Evolutionary conservation across 2,888 invertebrate genomes (phyloP), one percentile per base, ranked within the genome.

Genomic region (Eupsilia transversa): DNA sequence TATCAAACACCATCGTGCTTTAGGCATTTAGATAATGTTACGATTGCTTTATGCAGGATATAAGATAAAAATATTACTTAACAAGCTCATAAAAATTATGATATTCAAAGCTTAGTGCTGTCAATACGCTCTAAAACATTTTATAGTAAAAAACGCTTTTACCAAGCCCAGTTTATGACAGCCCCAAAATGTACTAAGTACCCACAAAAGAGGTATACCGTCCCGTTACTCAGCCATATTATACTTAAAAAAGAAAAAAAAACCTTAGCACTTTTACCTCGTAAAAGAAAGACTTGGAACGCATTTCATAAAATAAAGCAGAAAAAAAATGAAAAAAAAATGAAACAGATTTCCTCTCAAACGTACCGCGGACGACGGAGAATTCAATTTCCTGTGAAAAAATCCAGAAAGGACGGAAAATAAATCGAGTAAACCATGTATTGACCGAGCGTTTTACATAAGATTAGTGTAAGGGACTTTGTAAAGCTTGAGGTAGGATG

Each of bases 331-430:
- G 12, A 72, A 66, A 79, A 82, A 80, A 80, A 86, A 84, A 79
- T 66, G 30, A 67, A 83, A 79, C 73, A 74, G 76, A 72, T 86
- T 86, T 74, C 64, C 78, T 83, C 61, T 57, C 63, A 77, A 79
- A 83, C 79, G 75, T 81, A 75, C 77, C 88, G 84, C 88, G 88
- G 84, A 84, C 89, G 87, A 82, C 89, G 88, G 89, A 87, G 91
- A 92, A 93, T 93, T 91, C 94, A 94, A 94, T 94, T 94, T 94
- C 93, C 93, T 90, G 90, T 87, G 89, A 89, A 93, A 94, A 93
- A 93, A 91, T 90, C 77, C 86, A 87, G 90, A 89, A 89, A 86
- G 74, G 78, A 76, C 70, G 79, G 43, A 66, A 79, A 80, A 79
- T 84, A 82, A 83, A 84, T 82, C 79, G 77, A 84, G 63, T 80